phyloP scores from a whole-genome alignment of 1,140 invertebrate species.

The Tetragonula clypearis region DNA sequence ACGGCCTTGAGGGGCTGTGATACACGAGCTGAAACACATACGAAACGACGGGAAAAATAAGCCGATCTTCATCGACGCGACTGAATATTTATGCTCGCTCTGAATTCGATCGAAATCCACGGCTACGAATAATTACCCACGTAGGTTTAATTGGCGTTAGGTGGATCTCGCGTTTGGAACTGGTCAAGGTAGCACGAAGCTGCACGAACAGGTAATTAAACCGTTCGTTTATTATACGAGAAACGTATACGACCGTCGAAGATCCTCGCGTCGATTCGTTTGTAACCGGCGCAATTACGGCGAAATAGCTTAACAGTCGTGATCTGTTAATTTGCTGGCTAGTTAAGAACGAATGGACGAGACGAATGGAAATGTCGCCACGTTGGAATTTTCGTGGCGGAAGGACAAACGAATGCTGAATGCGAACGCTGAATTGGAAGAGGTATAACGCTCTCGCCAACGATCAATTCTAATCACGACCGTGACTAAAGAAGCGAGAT shows the following conservation, averaged over 20 bases:
- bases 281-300: background rate
- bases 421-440: background rate
- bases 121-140: background rate
- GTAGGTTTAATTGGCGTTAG: background rate
- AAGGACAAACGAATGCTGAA: too few species aligned
- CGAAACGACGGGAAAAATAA: slow-evolving; percentile 37
- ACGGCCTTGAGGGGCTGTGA: slow-evolving; percentile 66
- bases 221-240: slow-evolving; percentile 15
- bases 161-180: background rate
- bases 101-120: background rate
- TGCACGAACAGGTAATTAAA: slow-evolving; percentile 14
- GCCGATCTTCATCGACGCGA: slow-evolving; percentile 14
- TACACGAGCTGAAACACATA: slow-evolving; percentile 17
- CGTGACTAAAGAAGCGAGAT: too few species aligned
- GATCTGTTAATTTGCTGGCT: background rate
- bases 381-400: too few species aligned
- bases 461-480: too few species aligned
- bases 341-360: background rate
- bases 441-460: background rate
- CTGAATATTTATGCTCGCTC: background rate
- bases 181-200: background rate
- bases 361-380: background rate
- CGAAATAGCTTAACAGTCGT: background rate
- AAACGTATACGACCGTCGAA: background rate
- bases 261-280: background rate